Evolutionary conservation across 2,888 invertebrate species (phyloP).

Genomic region (Myopa tessellatipennis): DNA sequence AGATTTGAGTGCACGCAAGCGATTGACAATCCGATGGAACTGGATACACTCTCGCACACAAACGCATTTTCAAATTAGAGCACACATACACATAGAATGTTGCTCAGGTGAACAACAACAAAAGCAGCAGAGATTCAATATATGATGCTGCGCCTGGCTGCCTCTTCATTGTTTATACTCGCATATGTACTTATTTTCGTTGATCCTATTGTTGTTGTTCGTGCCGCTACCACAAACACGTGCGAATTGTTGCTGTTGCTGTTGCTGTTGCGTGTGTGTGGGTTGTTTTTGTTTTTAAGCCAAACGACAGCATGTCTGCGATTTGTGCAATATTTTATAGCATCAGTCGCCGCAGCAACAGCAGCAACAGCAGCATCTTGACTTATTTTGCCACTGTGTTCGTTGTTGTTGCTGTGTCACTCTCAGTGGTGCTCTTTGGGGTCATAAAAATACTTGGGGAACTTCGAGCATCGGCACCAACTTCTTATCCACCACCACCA

Average conservation of each 20-base stretch:
- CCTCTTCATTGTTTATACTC: neutral
- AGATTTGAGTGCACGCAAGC: neutral
- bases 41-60: neutral
- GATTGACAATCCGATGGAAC: constrained; percentile 1
- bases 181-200: neutral
- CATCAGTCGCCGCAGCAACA: constrained; percentile 3
- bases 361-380: constrained; percentile 32
- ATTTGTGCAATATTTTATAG: constrained; percentile 60
- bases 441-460: constrained; percentile 7
- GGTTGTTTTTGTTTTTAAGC: constrained; percentile 34
- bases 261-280: constrained; percentile 6
- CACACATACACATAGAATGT: too few species aligned
- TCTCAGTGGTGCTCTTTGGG: constrained; percentile 13
- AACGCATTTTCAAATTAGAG: neutral
- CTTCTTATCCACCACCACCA: constrained; percentile 56
- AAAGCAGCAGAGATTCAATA: neutral
- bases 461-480: constrained; percentile 55
- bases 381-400: constrained; percentile 18
- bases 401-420: constrained; percentile 11
- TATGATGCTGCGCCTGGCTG: constrained; percentile 25
- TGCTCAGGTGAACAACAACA: constrained; percentile 12
- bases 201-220: neutral
- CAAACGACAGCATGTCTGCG: constrained; percentile 50
- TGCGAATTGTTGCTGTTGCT: constrained; percentile 22
- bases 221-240: constrained; percentile 19